phyloP scores from a whole-genome alignment of 2,113 vertebrate genomes.

The Aviceda subcristata region DNA sequence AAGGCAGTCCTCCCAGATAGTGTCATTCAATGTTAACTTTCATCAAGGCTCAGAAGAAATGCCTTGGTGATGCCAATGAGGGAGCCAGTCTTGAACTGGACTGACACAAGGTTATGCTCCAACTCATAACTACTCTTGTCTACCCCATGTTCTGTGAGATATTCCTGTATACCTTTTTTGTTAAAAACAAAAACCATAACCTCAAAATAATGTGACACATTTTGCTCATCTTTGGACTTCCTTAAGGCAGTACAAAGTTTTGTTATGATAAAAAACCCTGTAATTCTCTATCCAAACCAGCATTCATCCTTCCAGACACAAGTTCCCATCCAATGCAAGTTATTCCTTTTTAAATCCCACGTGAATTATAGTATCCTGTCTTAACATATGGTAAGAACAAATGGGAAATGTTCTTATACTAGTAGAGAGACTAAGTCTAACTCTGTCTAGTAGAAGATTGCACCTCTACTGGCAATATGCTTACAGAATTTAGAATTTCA shows the following conservation, averaged over 20 bases:
- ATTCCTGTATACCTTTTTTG: neutral
- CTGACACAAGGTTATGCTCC: neutral
- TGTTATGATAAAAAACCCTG: neutral
- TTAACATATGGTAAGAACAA: conserved; percentile 28
- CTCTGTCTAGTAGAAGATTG: neutral
- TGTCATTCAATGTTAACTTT: neutral
- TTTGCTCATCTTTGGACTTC: neutral
- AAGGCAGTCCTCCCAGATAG: neutral
- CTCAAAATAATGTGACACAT: neutral
- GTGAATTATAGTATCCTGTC: neutral
- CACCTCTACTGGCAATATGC: conserved; percentile 29
- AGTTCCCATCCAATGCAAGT: neutral
- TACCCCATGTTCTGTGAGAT: neutral
- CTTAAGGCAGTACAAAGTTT: neutral
- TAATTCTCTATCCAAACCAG: neutral
- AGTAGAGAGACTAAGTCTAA: conserved; percentile 41
- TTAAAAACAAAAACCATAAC: neutral
- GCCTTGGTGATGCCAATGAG: neutral
- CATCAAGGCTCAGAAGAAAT: neutral
- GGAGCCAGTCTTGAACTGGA: neutral
- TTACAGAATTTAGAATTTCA: conserved; percentile 33
- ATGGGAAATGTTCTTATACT: neutral
- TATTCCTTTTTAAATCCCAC: neutral
- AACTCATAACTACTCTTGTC: neutral
- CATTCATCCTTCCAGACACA: neutral